Evolutionary conservation across 1,140 invertebrate species (phyloP).

Genomic region (Pinna nobilis): DNA sequence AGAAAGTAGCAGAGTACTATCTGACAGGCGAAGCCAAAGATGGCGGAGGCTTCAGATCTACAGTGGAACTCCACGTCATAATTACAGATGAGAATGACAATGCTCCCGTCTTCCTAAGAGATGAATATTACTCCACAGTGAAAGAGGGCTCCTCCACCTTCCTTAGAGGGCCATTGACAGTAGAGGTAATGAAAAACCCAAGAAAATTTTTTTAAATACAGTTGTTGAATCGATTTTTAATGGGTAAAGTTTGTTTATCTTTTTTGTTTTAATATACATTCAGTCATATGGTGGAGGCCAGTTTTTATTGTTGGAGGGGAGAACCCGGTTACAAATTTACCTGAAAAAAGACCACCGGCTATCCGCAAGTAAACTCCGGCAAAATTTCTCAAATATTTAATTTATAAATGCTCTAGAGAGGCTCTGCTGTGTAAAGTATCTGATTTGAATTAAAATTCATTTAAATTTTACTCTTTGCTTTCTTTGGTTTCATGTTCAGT

Average conservation of each 20-base stretch:
- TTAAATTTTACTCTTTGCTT: too few relatives aligned
- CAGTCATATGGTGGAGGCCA: slow-evolving; percentile 3
- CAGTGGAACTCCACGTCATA: slow-evolving; percentile 88
- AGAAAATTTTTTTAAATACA: too few relatives aligned
- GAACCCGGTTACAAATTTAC: too few relatives aligned
- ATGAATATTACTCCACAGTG: slow-evolving; percentile 55
- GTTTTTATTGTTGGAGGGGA: too few relatives aligned
- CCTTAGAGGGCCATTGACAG: slow-evolving; percentile 48
- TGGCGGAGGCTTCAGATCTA: slow-evolving; percentile 90
- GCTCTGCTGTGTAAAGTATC: too few relatives aligned
- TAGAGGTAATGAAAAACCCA: slow-evolving; percentile 49
- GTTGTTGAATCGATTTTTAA: not conserved
- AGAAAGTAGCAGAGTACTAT: slow-evolving; percentile 89
- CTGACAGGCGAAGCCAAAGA: slow-evolving; percentile 94
- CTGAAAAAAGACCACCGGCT: too few relatives aligned
- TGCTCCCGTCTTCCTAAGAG: slow-evolving; percentile 74
- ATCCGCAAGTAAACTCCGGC: too few relatives aligned
- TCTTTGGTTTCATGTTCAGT: too few relatives aligned
- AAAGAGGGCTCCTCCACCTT: slow-evolving; percentile 49
- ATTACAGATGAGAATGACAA: slow-evolving; percentile 79
- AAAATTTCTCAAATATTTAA: too few relatives aligned
- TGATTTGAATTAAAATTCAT: too few relatives aligned
- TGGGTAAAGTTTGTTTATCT: not conserved
- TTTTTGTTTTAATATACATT: not conserved
- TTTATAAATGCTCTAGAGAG: too few relatives aligned